A percentile compares a stretch with the other conserved stretches of the same genome.
Conservation (phyloP, 1,140 invertebrate species). For the Berghia stephanieae region DNA sequence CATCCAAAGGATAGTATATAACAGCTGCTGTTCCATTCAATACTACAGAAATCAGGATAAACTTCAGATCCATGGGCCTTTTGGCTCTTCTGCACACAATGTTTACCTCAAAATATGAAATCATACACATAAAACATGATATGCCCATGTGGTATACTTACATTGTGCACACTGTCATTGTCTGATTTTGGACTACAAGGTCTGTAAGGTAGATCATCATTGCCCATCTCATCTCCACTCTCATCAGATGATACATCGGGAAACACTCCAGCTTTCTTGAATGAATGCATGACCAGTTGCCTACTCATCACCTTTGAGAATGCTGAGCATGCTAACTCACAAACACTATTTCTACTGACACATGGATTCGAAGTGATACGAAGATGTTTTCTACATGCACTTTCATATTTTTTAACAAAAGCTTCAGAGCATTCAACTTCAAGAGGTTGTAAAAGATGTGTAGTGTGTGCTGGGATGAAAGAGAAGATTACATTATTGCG, state of each 20-base stretch:
- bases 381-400: background rate
- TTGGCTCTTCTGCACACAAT: no score
- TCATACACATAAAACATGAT: no score
- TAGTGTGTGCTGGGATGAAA: constrained; percentile 28
- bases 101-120: no score
- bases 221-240: constrained; percentile 22
- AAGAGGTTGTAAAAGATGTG: constrained; percentile 25
- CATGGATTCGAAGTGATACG: background rate
- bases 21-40: no score
- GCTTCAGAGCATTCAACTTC: constrained; percentile 24
- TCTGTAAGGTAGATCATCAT: constrained; percentile 9
- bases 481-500: constrained; percentile 29
- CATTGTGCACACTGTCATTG: no score
- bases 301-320: constrained; percentile 13
- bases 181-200: no score
- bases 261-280: constrained; percentile 29
- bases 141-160: no score
- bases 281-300: constrained; percentile 24
- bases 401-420: constrained; percentile 26
- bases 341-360: constrained; percentile 21
- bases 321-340: constrained; percentile 23
- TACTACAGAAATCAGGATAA: no score
- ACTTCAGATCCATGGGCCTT: no score
- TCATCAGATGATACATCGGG: constrained; percentile 31
- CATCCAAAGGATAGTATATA: no score